These are phyloP conservation scores for Leptocoma aspasia DNA, from an alignment of 2,113 vertebrate species.

Conservation along the genomic window DNA sequence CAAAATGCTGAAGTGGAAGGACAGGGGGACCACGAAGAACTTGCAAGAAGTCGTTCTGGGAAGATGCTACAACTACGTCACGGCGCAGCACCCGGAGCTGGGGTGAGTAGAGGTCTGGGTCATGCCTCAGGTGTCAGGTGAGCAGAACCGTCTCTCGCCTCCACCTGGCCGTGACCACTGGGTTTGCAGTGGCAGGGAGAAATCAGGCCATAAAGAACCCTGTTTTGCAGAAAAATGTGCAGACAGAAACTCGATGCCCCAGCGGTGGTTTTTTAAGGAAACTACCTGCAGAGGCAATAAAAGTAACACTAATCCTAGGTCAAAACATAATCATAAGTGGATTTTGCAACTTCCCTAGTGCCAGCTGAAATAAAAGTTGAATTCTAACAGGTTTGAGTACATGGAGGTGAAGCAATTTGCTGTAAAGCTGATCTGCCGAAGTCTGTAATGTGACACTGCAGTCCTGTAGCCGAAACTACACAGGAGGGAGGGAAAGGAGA, in stretches of 20 bases:
- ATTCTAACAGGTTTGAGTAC: background rate
- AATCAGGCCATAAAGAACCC: background rate
- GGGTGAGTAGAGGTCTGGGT: conserved; percentile 50
- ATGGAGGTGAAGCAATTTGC: background rate
- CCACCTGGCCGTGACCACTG: rapidly evolving
- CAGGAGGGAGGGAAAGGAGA: background rate
- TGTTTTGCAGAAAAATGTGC: background rate
- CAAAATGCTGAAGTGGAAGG: conserved; percentile 43
- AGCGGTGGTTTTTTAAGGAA: background rate
- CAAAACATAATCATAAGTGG: background rate
- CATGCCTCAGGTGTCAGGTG: rapidly evolving
- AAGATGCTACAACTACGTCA: conserved; percentile 64
- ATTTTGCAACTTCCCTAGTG: background rate
- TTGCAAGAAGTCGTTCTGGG: conserved; percentile 66
- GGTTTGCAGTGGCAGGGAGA: background rate
- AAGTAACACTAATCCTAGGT: background rate
- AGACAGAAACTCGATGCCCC: rapidly evolving
- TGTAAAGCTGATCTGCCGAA: background rate
- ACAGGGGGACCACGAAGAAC: conserved; percentile 59
- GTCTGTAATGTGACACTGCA: background rate
- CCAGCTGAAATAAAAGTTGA: background rate
- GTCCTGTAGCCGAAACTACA: background rate
- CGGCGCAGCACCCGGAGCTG: background rate
- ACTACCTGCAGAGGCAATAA: background rate
- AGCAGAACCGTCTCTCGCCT: background rate